A percentile compares a stretch with the other conserved stretches of the same genome.
phyloP scores from a whole-genome alignment of 2,797 vertebrate species.

The Chiroxiphia lanceolata region DNA sequence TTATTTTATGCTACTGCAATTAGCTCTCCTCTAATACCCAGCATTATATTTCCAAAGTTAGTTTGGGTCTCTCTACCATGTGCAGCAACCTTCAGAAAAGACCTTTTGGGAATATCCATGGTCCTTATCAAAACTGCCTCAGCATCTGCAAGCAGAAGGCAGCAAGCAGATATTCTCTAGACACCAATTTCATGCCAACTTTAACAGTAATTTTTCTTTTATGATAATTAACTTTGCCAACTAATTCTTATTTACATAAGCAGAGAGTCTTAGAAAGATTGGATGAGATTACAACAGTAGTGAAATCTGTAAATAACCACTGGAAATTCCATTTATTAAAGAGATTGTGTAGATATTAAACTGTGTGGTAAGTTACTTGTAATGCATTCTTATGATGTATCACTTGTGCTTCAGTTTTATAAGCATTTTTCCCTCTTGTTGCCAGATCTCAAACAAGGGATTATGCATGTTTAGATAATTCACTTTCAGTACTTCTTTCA shows the following conservation, averaged over 20 bases:
- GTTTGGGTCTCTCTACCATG: not conserved
- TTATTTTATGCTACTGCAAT: not conserved
- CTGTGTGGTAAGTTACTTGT: not conserved
- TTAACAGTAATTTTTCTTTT: not conserved
- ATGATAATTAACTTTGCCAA: not conserved
- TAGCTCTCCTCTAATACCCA: not conserved
- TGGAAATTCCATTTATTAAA: slow-evolving; percentile 6
- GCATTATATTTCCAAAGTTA: not conserved
- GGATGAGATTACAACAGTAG: not conserved
- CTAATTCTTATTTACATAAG: slow-evolving; percentile 13
- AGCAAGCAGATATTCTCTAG: not conserved
- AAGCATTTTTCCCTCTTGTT: not conserved
- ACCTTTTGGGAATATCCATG: not conserved
- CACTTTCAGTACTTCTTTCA: not conserved
- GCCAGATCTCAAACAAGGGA: not conserved
- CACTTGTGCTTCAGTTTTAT: not conserved
- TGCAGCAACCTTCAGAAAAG: not conserved
- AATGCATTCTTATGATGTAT: not conserved
- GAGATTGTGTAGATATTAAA: not conserved
- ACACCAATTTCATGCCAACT: not conserved
- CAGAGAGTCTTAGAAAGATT: not conserved
- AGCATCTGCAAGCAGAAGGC: not conserved
- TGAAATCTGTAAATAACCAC: not conserved
- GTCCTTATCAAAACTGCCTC: not conserved
- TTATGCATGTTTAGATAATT: not conserved